Base-by-base conservation (phyloP, 1,140 invertebrate species). In the Drosophila chauvacae region DNA sequence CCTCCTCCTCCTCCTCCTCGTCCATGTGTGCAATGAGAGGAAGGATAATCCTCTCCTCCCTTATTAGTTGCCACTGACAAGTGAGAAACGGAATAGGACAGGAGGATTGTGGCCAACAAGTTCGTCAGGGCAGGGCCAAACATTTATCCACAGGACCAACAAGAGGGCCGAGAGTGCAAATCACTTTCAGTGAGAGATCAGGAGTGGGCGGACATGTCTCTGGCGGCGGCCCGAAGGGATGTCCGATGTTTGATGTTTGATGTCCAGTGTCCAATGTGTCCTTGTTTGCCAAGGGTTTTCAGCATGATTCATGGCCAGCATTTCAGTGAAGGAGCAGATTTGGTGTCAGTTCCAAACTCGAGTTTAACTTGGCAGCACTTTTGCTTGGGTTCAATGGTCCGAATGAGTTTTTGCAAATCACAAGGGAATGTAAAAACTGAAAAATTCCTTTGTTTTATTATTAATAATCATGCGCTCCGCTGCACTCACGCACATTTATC, bases 381-480 rank as follows among this genome's bases (percentile, higher is more conserved):
- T 28, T 18, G 10, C 30, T 1, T 28, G 18, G 53, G 53, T 44
- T 76, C 72, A 76, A 60, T 68, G 72, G 74, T 14, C 51, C n/a
- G 42, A 35, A 61, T 56, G 56, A 41, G 39, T 73, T 61, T 66
- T 55, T 16, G 56, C 50, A 23, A 70, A 50, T 59, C 37, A 20
- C 30, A 26, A 18, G 18, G 58, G 11, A 35, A 57, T 68, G 11
- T n/a, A 47, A 28, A 65, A 23, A 41, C 20, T 41, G 26, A 35
- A 23, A 69, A 42, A 62, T 23, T 61, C 20, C 53, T 47, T 70
- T 71, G 51, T 68, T 56, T 69, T 68, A 68, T 61, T 69, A 72
- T 60, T 76, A 78, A 85, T 71, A 88, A 74, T 73, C 77, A 88
- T 75, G 70, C 68, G 68, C 80, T 53, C 59, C 57, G 70, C 51